Conservation (phyloP, 2,888 invertebrate genomes). For the Hypomecis punctinalis region DNA sequence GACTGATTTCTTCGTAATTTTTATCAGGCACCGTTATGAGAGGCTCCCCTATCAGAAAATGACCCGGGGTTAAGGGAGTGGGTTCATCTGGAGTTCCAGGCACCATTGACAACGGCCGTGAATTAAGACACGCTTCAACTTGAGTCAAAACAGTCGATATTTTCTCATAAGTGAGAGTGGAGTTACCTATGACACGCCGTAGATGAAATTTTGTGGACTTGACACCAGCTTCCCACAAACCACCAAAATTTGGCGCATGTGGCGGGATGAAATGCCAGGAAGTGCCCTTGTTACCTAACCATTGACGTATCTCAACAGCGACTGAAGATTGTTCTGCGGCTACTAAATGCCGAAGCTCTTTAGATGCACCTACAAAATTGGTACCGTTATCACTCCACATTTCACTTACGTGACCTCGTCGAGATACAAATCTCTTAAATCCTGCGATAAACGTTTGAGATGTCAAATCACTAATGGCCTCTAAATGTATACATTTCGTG, state of each 20-base stretch:
- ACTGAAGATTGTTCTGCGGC: background rate
- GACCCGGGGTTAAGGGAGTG: background rate
- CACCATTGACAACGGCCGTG: too few relatives aligned
- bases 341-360: too few relatives aligned
- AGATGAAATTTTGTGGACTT: conserved; percentile 1
- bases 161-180: background rate
- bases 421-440: too few relatives aligned
- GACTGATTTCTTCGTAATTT: background rate
- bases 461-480: too few relatives aligned
- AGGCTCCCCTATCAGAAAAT: conserved; percentile 1
- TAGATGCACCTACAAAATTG: background rate
- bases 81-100: background rate
- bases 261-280: background rate
- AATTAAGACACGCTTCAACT: too few relatives aligned
- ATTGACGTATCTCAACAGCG: background rate
- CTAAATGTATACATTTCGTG: too few relatives aligned
- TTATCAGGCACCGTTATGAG: background rate
- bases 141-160: too few relatives aligned
- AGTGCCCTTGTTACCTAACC: too few relatives aligned
- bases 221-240: conserved; percentile 4
- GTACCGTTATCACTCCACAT: conserved; percentile 2
- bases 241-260: background rate
- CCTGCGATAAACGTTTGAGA: too few relatives aligned
- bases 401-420: too few relatives aligned
- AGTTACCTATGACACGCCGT: background rate